A percentile compares a stretch with the other conserved stretches of the same genome.
Conservation (phyloP, 1,140 invertebrate genomes). For the Drosophila suzukii region DNA sequence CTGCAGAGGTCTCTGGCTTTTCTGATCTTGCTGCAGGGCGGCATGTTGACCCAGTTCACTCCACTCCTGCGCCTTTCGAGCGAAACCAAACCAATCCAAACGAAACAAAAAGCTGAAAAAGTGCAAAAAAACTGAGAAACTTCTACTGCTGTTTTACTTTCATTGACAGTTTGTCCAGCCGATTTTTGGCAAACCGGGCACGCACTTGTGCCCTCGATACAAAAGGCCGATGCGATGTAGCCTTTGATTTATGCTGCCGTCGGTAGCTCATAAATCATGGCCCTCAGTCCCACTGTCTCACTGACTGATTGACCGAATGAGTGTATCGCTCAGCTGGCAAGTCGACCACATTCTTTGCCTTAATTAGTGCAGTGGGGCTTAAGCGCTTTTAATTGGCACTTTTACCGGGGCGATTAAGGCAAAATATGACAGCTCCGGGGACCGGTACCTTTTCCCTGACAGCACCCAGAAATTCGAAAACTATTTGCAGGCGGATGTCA, state of each 20-base stretch:
- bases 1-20: conserved; percentile 14
- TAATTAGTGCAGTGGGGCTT: conserved; percentile 66
- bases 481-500: neutral
- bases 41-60: conserved; percentile 74
- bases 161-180: conserved; percentile 67
- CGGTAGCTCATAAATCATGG: conserved; percentile 66
- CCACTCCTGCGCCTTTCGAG: conserved; percentile 46
- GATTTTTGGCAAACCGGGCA: conserved; percentile 65
- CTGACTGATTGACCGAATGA: conserved; percentile 54
- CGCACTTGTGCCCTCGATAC: conserved; percentile 80
- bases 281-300: conserved; percentile 17
- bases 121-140: conserved; percentile 4
- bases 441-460: neutral
- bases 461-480: conserved; percentile 16
- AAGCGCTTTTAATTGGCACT: conserved; percentile 75
- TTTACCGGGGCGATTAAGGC: conserved; percentile 67
- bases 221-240: conserved; percentile 42
- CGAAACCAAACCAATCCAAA: conserved; percentile 16
- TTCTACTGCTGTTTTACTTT: conserved; percentile 63
- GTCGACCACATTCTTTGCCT: conserved; percentile 46
- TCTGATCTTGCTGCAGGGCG: conserved; percentile 57
- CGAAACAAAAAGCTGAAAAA: conserved; percentile 36
- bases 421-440: conserved; percentile 67
- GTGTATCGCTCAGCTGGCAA: conserved; percentile 13
- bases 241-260: conserved; percentile 69